Conservation (phyloP, 2,888 invertebrate genomes). For the Andrena praecox region DNA sequence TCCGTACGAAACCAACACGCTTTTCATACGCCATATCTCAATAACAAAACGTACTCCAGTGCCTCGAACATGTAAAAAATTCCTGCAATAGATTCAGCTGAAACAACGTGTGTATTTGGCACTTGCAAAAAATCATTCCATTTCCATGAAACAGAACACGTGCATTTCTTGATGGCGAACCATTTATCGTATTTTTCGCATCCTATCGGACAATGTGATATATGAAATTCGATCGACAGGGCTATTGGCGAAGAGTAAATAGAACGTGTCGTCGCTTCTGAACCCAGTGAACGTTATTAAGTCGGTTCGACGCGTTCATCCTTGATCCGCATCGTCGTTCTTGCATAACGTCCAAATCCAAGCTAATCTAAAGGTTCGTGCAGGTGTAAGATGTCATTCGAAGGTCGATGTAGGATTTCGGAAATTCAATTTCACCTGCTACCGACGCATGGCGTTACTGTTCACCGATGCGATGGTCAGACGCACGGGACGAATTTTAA, state of each 20-base stretch:
- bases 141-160: background rate
- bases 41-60: too few relatives aligned
- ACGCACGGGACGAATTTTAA: background rate
- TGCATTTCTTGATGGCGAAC: background rate
- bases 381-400: constrained; percentile 46
- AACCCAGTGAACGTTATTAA: constrained; percentile 59
- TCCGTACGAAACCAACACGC: too few relatives aligned
- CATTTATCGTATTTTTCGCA: background rate
- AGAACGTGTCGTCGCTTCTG: constrained; percentile 17
- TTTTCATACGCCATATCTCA: too few relatives aligned
- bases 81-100: too few relatives aligned
- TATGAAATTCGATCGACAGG: background rate
- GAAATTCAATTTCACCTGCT: constrained; percentile 44
- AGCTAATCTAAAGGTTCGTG: constrained; percentile 52
- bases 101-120: too few relatives aligned
- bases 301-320: constrained; percentile 59
- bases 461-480: background rate
- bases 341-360: constrained; percentile 65
- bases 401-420: constrained; percentile 55
- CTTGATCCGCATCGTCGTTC: constrained; percentile 70
- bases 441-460: background rate
- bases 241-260: constrained; percentile 26
- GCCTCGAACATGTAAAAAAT: too few relatives aligned
- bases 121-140: too few relatives aligned
- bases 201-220: background rate